phyloP scores from a whole-genome alignment of 2,113 vertebrate genomes.

The Periophthalmus modestus region DNA sequence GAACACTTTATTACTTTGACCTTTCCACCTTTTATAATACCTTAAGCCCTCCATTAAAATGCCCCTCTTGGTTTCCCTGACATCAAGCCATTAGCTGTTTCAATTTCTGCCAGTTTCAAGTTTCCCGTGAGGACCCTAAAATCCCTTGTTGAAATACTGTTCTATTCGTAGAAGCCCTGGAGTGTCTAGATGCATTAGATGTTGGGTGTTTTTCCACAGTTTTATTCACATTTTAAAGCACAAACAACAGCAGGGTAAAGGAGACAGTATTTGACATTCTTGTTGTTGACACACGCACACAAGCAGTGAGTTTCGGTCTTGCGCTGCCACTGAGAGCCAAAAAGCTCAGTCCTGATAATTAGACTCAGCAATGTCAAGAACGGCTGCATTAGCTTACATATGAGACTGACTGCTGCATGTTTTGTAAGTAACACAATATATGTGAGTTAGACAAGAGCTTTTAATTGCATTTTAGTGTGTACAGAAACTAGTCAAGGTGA shows the following conservation, averaged over 20 bases:
- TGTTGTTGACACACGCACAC: constrained; percentile 6
- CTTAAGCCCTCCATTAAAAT: constrained; percentile 36
- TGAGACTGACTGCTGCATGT: neutral
- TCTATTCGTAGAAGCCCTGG: constrained; percentile 18
- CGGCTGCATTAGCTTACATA: neutral
- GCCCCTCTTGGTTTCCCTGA: constrained; percentile 24
- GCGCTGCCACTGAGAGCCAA: constrained; percentile 51
- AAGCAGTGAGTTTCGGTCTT: constrained; percentile 58
- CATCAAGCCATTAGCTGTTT: constrained; percentile 31
- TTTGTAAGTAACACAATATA: neutral
- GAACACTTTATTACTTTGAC: constrained; percentile 33
- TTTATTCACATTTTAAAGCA: constrained; percentile 15
- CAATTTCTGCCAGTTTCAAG: constrained; percentile 30
- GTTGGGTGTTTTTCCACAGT: neutral
- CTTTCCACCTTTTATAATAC: constrained; percentile 35
- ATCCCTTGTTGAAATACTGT: constrained; percentile 11
- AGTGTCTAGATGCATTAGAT: neutral
- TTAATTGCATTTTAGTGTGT: neutral
- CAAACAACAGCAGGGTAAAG: constrained; percentile 17
- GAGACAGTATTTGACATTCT: constrained; percentile 53
- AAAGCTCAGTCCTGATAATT: constrained; percentile 55
- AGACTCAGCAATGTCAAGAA: constrained; percentile 16
- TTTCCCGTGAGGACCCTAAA: constrained; percentile 18
- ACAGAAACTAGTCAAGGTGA: neutral
- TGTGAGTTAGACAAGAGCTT: neutral